Base-by-base conservation (phyloP, 1,140 invertebrate species). In the Brachionus rubens region DNA sequence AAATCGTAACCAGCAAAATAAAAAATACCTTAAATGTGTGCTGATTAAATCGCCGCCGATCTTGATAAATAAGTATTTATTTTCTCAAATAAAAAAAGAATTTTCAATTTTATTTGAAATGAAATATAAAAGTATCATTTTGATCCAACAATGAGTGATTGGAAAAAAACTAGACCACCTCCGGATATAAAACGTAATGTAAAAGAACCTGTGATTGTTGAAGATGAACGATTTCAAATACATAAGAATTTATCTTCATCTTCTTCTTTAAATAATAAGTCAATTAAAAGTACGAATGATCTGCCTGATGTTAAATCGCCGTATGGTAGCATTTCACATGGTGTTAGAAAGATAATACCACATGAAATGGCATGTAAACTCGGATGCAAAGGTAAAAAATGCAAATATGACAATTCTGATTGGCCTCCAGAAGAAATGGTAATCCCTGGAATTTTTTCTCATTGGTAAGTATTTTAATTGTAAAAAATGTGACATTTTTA, bases 401-500 rank as follows among this genome's bases (percentile, higher is more conserved):
- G 91, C 84, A 90, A 91, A 81, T 93, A 92, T 84, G 91, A 92
- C 82, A 88, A 87, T 77, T 86, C 88, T 0, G 87, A 88, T 70
- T 91, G 90, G 88, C 86, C 84, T 6, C 82, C 86, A 0, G 87
- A 89, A 21, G 87, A 90, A 78, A 88, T 89, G 85, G 91, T 90
- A 0, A 88, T 94, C 77, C 87, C 89, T 76, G 91, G 90, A 68
- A 84, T 93, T 10, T 93, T 90, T 82, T 92, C 91, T 14, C 89
- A 91, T 80, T 93, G 91, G 91, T 92, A 85, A 87, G 83, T n/a
- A 21, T n/a, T n/a, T n/a, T n/a, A n/a, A n/a, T n/a, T n/a, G 7
- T 70, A n/a, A 16, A 19, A 28, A 14, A 46, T 33, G n/a, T 41
- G 2, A 41, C 47, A 16, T 67, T 12, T 47, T 46, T 46, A 43